Percentiles rank a stretch among this genome's conserved stretches.
These are phyloP conservation scores for Rhizomys pruinosus DNA, from an alignment of 2,113 vertebrate genomes.

Conservation along the genomic window DNA sequence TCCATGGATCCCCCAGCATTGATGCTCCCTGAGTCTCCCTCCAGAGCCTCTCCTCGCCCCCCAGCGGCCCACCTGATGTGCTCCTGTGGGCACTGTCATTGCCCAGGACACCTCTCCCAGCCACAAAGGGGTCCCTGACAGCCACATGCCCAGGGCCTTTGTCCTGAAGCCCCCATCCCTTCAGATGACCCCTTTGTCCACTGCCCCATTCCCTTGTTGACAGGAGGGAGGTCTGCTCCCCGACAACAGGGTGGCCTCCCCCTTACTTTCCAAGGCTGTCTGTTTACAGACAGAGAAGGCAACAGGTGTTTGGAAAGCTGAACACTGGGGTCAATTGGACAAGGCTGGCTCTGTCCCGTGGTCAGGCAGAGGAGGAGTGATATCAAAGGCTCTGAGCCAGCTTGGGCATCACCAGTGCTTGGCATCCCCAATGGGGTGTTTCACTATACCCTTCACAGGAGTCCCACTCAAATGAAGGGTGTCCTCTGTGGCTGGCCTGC, in stretches of 20 bases:
- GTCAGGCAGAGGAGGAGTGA: rapidly evolving
- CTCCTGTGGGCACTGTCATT: not conserved
- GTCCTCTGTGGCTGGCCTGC: not conserved
- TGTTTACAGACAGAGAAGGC: not conserved
- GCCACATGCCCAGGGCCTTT: not conserved
- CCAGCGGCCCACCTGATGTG: not conserved
- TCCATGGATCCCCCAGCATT: not conserved
- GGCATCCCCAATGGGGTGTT: not conserved
- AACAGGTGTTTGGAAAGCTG: not conserved
- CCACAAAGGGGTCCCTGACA: not conserved
- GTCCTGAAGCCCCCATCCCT: not conserved
- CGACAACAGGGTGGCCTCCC: not conserved
- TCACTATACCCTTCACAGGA: not conserved
- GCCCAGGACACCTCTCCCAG: no score
- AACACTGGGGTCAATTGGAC: not conserved
- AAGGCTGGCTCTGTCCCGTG: not conserved
- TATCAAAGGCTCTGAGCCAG: not conserved
- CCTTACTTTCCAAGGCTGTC: no score
- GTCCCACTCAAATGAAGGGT: not conserved
- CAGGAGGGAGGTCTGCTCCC: rapidly evolving
- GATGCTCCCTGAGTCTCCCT: not conserved
- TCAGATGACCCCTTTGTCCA: not conserved
- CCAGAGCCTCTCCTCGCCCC: not conserved
- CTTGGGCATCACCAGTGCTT: not conserved
- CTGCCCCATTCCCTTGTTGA: not conserved